Evolutionary conservation across 1,140 invertebrate genomes (phyloP), one percentile per base, ranked within the genome.

Genomic region (Atta colombica): DNA sequence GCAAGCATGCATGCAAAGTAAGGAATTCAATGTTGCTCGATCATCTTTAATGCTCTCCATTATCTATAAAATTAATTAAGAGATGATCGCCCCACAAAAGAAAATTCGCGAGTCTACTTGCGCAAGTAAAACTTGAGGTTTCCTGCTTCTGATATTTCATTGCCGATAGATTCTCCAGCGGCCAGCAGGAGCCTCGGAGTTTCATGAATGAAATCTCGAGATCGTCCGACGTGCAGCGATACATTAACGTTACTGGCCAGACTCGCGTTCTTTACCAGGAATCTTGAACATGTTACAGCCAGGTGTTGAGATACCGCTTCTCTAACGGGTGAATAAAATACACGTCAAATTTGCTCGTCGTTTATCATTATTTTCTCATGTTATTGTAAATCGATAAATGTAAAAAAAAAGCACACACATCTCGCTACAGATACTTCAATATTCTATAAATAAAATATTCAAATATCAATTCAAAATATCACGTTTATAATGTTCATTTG

Each of bases 171-270:
- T 49, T 55, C 31, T 58, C 49, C 31, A 51, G 25, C 39, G 75
- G 39, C 39, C 21, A 63, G 66, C 85, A 16, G 61, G 55, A 58
- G 69, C 58, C 66, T 28, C 21, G 28, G 71, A 87, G 77, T 87
- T 87, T 88, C 87, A 88, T 88, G 87, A 88, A 89, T 89, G 88
- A 89, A 89, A 89, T 89, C 75, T 81, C 75, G 82, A 87, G 77
- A 89, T 89, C 87, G 81, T 80, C 75, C 39, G 81, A 89, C 58
- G 71, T 72, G 12, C 28, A 18, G 49, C 81, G 87, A 86, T 81
- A 81, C 82, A 86, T 81, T 86, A 88, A 77, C 88, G 87, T 80
- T 89, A 77, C 77, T 61, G 45, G 77, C 61, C 66, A 14, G 74
- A 51, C 31, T 60, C 61, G 16, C 58, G 53, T 71, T 85, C 88